Percentiles rank a stretch among this genome's conserved stretches.
Conservation (phyloP, 1,140 invertebrate genomes). For the Drosophila ercepeae region DNA sequence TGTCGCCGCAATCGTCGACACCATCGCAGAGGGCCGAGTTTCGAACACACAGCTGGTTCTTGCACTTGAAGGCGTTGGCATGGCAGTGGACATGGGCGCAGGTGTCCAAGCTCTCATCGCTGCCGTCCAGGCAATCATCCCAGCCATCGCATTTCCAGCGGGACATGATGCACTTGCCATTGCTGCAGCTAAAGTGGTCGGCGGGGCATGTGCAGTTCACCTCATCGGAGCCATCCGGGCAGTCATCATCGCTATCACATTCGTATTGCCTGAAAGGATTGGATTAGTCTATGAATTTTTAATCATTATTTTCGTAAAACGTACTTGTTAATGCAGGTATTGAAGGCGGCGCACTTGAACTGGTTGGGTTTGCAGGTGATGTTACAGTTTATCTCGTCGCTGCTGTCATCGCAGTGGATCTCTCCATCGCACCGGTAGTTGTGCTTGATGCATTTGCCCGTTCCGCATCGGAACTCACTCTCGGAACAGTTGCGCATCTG, state of each 20-base stretch:
- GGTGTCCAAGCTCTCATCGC: slow-evolving; percentile 92
- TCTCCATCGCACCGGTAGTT: slow-evolving; percentile 88
- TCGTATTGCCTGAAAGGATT: slow-evolving; percentile 66
- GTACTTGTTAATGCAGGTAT: slow-evolving; percentile 88
- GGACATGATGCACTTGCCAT: slow-evolving; percentile 96
- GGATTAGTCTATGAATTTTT: not conserved
- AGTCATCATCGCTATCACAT: slow-evolving; percentile 91
- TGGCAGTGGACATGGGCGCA: slow-evolving; percentile 94
- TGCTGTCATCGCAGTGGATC: slow-evolving; percentile 89
- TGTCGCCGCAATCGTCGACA: slow-evolving; percentile 88
- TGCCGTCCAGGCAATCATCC: slow-evolving; percentile 91
- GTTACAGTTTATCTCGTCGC: slow-evolving; percentile 88
- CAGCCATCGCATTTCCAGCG: slow-evolving; percentile 91
- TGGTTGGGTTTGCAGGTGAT: slow-evolving; percentile 76
- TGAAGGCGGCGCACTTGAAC: slow-evolving; percentile 86
- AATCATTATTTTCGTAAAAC: not conserved
- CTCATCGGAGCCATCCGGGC: slow-evolving; percentile 97
- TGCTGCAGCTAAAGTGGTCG: slow-evolving; percentile 92
- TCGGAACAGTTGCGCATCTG: slow-evolving; percentile 89
- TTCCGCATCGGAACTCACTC: slow-evolving; percentile 88
- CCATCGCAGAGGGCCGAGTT: slow-evolving; percentile 88
- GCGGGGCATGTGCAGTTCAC: slow-evolving; percentile 92
- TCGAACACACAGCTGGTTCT: slow-evolving; percentile 87
- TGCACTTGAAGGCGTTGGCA: slow-evolving; percentile 85
- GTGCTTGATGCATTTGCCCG: slow-evolving; percentile 88